Evolutionary conservation across 2,888 invertebrate genomes (phyloP), one percentile per base, ranked within the genome.

Genomic region (Stenodera caucasica): DNA sequence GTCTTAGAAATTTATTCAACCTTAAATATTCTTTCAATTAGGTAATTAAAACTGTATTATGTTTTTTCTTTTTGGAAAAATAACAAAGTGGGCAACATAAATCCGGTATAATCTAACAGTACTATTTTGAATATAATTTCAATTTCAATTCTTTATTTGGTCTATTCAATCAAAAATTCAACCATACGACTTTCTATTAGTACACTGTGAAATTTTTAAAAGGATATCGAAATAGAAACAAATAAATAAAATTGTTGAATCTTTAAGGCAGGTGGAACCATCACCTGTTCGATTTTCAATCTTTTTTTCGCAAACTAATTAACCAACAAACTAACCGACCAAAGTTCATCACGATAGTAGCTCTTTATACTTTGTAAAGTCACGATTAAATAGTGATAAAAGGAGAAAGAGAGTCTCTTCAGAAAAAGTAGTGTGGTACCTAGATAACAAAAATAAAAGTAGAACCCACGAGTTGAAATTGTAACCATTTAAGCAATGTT

Each of bases 401-500:
- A 45, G 15, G 21, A 18, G 45, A 45, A 11, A 45, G 37, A 14
- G 33, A 3, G 35, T 37, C 14, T 33, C 45, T 8, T 4, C 21
- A 21, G 11, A 8, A 11, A 11, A 21, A 45, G 21, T 45, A 21
- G 54, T 50, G 57, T 54, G 51, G 54, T n/a, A n/a, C n/a, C n/a
- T n/a, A n/a, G n/a, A n/a, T n/a, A 57, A 60, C 61, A 67, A 67
- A 69, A 67, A 61, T 66, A 69, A 68, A 69, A 69, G 68, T 67
- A 68, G 67, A 64, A 60, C 61, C 64, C 55, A 49, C 63, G 63
- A 60, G 55, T 61, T 62, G 53, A 60, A 62, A 62, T 40, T 49
- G 62, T 62, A 62, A 61, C 61, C 61, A 53, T 58, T 61, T 52
- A 55, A 55, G 58, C 53, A 58, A 58, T n/a, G n/a, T n/a, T 53